These are phyloP conservation scores for Drosophila novamexicana DNA, from an alignment of 1,140 invertebrate genomes.

Conservation along the genomic window DNA sequence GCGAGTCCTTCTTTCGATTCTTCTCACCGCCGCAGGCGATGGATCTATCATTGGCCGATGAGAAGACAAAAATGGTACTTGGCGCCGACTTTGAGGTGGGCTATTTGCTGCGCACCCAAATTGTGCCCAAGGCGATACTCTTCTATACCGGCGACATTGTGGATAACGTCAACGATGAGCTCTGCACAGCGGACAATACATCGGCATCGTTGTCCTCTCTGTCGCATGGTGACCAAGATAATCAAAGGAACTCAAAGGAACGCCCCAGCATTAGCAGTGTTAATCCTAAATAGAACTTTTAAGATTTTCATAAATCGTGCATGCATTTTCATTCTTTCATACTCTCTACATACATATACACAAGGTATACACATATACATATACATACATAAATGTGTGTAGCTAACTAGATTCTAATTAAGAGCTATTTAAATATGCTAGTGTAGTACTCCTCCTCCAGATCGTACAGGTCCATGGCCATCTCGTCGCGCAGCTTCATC, in stretches of 20 bases:
- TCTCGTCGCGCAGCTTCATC: conserved; percentile 95
- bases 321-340: conserved; percentile 2
- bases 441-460: conserved; percentile 99
- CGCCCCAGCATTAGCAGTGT: conserved; percentile 7
- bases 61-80: conserved; percentile 67
- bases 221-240: conserved; percentile 30
- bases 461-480: conserved; percentile 97
- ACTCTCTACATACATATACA: neutral
- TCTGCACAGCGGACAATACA: conserved; percentile 26
- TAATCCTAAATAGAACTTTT: conserved; percentile 22
- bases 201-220: conserved; percentile 38
- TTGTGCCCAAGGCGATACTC: conserved; percentile 95
- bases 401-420: neutral
- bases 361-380: conserved; percentile 1
- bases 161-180: conserved; percentile 79
- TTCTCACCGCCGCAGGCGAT: conserved; percentile 94
- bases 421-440: conserved; percentile 92
- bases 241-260: conserved; percentile 1
- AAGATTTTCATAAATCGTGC: conserved; percentile 5
- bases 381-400: conserved; percentile 10
- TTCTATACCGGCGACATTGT: conserved; percentile 95
- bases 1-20: conserved; percentile 99
- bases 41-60: conserved; percentile 87
- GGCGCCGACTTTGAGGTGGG: conserved; percentile 98
- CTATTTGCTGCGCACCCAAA: conserved; percentile 96